phyloP scores from a whole-genome alignment of 2,113 vertebrate species.

The Orientallactaga bullata region DNA sequence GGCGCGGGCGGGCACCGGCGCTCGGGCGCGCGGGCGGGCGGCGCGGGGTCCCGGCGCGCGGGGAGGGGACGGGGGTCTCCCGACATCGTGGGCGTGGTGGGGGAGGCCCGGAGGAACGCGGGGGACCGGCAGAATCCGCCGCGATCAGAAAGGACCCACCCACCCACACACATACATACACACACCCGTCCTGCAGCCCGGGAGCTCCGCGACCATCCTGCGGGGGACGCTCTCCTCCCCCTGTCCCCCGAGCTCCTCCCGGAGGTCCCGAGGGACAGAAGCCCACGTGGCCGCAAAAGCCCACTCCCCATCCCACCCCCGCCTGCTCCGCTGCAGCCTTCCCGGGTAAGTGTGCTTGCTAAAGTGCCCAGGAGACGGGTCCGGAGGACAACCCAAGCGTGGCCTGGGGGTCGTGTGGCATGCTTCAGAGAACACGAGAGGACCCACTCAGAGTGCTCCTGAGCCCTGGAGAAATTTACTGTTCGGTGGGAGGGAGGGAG shows the following conservation, averaged over 20 bases:
- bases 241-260: too few species aligned
- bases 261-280: too few species aligned
- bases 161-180: too few species aligned
- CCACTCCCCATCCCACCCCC: not conserved
- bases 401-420: not conserved
- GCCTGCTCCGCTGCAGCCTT: not conserved
- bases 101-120: slow-evolving; percentile 19
- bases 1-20: not conserved
- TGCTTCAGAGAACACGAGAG: not conserved
- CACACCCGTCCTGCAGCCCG: too few species aligned
- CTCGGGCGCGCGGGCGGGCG: not conserved
- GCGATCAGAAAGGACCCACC: not conserved
- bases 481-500: not conserved
- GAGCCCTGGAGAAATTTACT: not conserved
- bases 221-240: too few species aligned
- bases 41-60: not conserved
- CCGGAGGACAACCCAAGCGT: not conserved
- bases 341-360: slow-evolving; percentile 9
- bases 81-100: slow-evolving; percentile 68
- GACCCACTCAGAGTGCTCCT: not conserved
- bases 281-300: too few species aligned
- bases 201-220: not conserved
- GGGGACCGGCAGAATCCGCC: not conserved
- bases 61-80: slow-evolving; percentile 74
- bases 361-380: not conserved